Evolutionary conservation across 2,113 vertebrate species (phyloP), one percentile per base, ranked within the genome.

Genomic region (Carassius carassius): DNA sequence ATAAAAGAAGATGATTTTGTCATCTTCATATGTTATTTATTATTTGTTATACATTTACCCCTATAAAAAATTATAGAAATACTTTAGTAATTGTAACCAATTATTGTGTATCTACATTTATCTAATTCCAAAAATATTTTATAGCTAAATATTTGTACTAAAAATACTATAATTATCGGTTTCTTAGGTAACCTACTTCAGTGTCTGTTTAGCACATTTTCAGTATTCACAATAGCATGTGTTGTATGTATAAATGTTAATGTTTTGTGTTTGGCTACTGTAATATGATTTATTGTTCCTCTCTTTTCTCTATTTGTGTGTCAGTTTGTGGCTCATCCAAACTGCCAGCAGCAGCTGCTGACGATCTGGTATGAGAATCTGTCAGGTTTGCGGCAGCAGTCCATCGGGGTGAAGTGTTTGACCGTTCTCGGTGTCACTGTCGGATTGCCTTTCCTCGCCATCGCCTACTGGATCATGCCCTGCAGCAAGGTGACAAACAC

Each of bases 331-430:
- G 97, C 98, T 86, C 98, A 99, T 91, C 98, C 98, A 63, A 99
- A 99, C 94, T 99, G 98, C 93, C 98, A 99, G 90, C 98, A 99
- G 93, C 97, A 99, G 86, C 89, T 99, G 87, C 94, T 99, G 88
- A 99, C 97, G 86, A 97, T 99, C 94, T 99, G 98, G 97, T 99
- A 99, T 41, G 97, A 99, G 91, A 99, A 98, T 91, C 96, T 99
- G 90, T 97, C 97, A 35, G 96, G 94, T 89, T 91, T 99, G 87
- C 94, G 97, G 90, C 98, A 99, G 91, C 97, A 98, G 88, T 99
- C 98, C n/a, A 90, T 98, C 9, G 95, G 96, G 76, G 97, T 99
- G 91, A 99, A 99, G 94, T 97, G 97, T 92, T 89, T 97, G 96
- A 97, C 96, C 17, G 97, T 99, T 83, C 95, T 99, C 81, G 97